Evolutionary conservation across 2,888 invertebrate species (phyloP).

Genomic region (Clepsis dumicolana): DNA sequence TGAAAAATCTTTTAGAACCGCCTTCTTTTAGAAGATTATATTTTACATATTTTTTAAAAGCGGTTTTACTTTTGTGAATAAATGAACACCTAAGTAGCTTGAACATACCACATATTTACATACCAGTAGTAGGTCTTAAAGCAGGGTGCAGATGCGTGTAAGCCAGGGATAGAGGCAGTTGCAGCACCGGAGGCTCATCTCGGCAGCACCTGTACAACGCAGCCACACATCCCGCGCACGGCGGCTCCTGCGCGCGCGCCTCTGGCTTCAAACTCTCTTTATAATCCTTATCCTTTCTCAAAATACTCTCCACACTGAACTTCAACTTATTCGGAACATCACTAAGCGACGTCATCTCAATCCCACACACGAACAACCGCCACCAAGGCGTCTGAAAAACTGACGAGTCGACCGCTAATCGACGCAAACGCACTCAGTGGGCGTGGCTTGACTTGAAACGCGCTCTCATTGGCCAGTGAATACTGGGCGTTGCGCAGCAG

Average conservation of each 20-base stretch:
- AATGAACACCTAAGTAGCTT: no score
- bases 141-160: conserved; percentile 81
- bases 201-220: conserved; percentile 88
- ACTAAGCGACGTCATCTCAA: conserved; percentile 76
- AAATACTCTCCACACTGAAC: conserved; percentile 90
- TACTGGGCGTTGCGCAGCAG: conserved; percentile 65
- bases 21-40: no score
- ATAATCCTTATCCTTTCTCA: conserved; percentile 55
- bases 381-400: conserved; percentile 72
- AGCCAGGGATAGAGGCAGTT: conserved; percentile 70
- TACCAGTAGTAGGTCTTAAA: conserved; percentile 77
- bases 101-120: not conserved
- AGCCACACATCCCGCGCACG: conserved; percentile 88
- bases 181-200: conserved; percentile 75
- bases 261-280: conserved; percentile 46
- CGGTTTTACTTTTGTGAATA: no score
- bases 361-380: conserved; percentile 59
- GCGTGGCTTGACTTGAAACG: conserved; percentile 66
- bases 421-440: conserved; percentile 72
- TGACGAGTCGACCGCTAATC: conserved; percentile 62
- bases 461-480: conserved; percentile 64
- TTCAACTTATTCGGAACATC: conserved; percentile 83
- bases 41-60: no score
- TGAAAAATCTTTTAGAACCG: no score
- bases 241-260: conserved; percentile 70